These are phyloP conservation scores for Caenorhabditis japonica DNA, from an alignment of 2,888 invertebrate genomes.

Conservation along the genomic window DNA sequence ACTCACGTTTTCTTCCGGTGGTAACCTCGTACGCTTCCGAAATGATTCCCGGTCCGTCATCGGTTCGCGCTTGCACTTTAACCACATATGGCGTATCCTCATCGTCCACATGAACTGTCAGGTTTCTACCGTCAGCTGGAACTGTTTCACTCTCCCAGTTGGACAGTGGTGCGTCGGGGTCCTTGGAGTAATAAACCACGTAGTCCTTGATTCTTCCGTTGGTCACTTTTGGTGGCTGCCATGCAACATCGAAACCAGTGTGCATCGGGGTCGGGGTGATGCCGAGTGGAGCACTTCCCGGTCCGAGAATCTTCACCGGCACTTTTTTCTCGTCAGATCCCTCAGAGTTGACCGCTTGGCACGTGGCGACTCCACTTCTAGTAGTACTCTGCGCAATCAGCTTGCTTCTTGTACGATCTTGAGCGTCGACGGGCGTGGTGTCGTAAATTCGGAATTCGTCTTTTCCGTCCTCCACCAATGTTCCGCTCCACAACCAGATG, in stretches of 20 bases:
- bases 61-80: constrained; percentile 66
- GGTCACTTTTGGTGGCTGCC: constrained; percentile 72
- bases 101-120: constrained; percentile 65
- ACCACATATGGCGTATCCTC: constrained; percentile 75
- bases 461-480: constrained; percentile 74
- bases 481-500: constrained; percentile 75
- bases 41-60: constrained; percentile 76
- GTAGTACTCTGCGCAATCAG: constrained; percentile 73
- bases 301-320: constrained; percentile 73
- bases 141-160: constrained; percentile 73
- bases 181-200: constrained; percentile 75
- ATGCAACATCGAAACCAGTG: constrained; percentile 74
- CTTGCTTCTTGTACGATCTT: constrained; percentile 69
- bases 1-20: constrained; percentile 74
- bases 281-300: constrained; percentile 68
- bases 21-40: constrained; percentile 75
- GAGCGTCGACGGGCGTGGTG: constrained; percentile 67
- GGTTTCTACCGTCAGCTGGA: constrained; percentile 62
- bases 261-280: constrained; percentile 72
- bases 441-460: constrained; percentile 76
- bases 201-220: constrained; percentile 74
- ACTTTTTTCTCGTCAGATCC: constrained; percentile 71
- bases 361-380: constrained; percentile 69
- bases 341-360: constrained; percentile 71
- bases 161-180: constrained; percentile 69